phyloP scores from a whole-genome alignment of 1,140 invertebrate genomes.

The Rhagoletis zephyria region DNA sequence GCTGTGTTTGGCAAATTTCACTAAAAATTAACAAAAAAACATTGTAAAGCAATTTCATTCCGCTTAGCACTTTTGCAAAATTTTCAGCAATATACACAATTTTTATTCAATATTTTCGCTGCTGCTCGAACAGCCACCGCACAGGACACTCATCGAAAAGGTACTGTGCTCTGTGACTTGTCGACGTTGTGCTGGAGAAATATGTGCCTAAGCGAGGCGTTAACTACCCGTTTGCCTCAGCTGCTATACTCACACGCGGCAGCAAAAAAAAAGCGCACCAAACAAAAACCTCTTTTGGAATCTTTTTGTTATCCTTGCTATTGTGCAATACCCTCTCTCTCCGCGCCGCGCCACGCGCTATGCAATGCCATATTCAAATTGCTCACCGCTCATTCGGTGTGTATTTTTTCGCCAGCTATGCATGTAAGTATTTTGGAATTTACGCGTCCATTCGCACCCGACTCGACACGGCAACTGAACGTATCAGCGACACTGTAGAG shows the following conservation, averaged over 20 bases:
- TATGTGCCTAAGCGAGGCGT: conserved; percentile 6
- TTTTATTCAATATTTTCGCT: background rate
- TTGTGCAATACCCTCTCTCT: background rate
- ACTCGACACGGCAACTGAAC: background rate
- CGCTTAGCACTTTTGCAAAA: background rate
- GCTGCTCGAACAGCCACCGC: conserved; percentile 17
- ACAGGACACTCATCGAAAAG: conserved; percentile 30
- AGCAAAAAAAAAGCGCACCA: background rate
- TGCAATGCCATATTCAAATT: background rate
- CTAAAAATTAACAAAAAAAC: too few relatives aligned
- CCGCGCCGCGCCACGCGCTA: background rate
- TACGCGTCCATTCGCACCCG: conserved; percentile 26
- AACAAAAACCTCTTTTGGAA: background rate
- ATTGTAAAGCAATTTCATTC: background rate
- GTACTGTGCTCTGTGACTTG: background rate
- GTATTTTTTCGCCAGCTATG: background rate
- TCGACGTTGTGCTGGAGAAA: background rate
- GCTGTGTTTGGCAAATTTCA: background rate
- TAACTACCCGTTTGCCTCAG: background rate
- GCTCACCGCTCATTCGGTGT: background rate
- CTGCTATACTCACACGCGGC: conserved; percentile 22
- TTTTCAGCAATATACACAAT: conserved; percentile 2
- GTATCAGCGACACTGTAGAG: background rate
- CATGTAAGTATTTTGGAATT: background rate
- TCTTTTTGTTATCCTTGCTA: conserved; percentile 29